Conservation (phyloP, 2,888 invertebrate genomes). For the Anticlea derivata region DNA sequence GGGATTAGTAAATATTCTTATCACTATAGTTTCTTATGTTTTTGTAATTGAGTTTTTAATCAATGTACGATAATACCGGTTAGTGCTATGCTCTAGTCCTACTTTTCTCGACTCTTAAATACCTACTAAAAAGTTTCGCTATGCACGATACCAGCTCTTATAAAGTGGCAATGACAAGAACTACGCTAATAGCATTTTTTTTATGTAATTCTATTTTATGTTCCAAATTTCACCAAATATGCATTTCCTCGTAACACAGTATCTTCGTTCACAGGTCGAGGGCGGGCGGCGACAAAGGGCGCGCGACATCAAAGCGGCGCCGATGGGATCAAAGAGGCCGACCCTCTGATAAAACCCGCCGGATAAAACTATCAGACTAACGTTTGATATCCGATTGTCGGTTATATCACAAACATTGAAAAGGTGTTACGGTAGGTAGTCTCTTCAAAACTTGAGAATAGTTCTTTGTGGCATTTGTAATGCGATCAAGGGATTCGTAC, state of each 20-base stretch:
- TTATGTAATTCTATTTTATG: too few species aligned
- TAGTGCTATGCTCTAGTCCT: too few species aligned
- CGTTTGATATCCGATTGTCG: slow-evolving; percentile 75
- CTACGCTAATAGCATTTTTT: too few species aligned
- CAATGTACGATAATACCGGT: too few species aligned
- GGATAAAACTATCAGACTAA: slow-evolving; percentile 63
- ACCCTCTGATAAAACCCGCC: slow-evolving; percentile 59
- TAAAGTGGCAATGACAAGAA: too few species aligned
- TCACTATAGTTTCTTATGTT: too few species aligned
- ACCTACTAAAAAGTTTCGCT: too few species aligned
- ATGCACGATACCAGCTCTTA: too few species aligned
- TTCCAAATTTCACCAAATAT: slow-evolving; percentile 27
- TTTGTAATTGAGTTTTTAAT: too few species aligned
- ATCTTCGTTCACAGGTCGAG: slow-evolving; percentile 65
- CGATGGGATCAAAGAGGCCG: slow-evolving; percentile 63
- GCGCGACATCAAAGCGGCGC: slow-evolving; percentile 64
- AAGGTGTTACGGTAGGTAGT: slow-evolving; percentile 51
- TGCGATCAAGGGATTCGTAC: slow-evolving; percentile 37
- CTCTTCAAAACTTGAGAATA: slow-evolving; percentile 41
- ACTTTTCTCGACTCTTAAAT: too few species aligned
- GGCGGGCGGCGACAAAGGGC: slow-evolving; percentile 60
- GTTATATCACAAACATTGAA: slow-evolving; percentile 61
- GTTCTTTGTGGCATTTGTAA: slow-evolving; percentile 38
- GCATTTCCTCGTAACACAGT: slow-evolving; percentile 48
- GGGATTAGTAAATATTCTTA: too few species aligned